These are phyloP conservation scores for Podiceps cristatus DNA, from an alignment of 2,113 vertebrate genomes.

Conservation along the genomic window DNA sequence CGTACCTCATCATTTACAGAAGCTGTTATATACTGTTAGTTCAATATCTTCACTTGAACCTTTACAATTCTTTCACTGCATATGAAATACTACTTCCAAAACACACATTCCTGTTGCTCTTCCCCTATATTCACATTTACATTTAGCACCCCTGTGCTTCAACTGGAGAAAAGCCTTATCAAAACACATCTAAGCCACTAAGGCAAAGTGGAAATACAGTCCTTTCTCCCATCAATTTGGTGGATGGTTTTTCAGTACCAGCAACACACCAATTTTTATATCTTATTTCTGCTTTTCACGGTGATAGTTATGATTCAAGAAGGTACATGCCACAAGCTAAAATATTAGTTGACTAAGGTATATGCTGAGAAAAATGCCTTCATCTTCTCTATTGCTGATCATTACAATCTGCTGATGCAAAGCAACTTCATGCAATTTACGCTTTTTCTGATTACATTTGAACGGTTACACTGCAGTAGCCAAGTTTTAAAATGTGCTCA, in stretches of 20 bases:
- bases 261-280: background rate
- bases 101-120: background rate
- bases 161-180: background rate
- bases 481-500: background rate
- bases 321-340: background rate
- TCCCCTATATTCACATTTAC: background rate
- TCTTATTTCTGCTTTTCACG: background rate
- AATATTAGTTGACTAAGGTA: background rate
- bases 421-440: background rate
- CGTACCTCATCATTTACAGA: fast-evolving
- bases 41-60: background rate
- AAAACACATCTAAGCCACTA: background rate
- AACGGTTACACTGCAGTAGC: background rate
- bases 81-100: background rate
- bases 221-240: background rate
- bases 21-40: background rate
- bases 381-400: background rate
- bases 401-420: background rate
- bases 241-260: background rate
- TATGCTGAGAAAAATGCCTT: background rate
- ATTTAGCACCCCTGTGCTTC: background rate
- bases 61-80: background rate
- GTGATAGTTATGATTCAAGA: background rate
- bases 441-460: background rate
- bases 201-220: background rate